These are phyloP conservation scores for Pimpla rufipes DNA, from an alignment of 2,888 invertebrate genomes.

Conservation along the genomic window DNA sequence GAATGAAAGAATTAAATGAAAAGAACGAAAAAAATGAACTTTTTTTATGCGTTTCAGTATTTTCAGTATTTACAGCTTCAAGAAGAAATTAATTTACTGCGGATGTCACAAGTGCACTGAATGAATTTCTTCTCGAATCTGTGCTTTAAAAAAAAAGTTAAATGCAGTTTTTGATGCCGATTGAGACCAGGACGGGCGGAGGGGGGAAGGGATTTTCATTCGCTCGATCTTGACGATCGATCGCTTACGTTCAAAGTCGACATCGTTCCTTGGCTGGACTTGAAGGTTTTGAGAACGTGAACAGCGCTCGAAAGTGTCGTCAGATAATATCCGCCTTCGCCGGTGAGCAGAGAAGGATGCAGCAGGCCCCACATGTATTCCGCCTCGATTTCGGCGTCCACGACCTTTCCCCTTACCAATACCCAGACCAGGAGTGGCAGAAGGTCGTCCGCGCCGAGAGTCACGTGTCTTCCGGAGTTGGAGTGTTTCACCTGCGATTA, in stretches of 20 bases:
- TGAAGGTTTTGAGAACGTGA: slow-evolving; percentile 92
- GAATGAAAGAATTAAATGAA: too few species aligned
- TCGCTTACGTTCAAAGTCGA: slow-evolving; percentile 83
- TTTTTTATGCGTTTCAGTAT: too few species aligned
- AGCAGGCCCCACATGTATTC: slow-evolving; percentile 98
- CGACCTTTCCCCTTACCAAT: slow-evolving; percentile 94
- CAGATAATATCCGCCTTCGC: slow-evolving; percentile 97
- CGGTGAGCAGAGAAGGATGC: slow-evolving; percentile 95
- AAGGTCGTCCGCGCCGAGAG: slow-evolving; percentile 94
- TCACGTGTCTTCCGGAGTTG: slow-evolving; percentile 86
- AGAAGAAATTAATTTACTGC: too few species aligned
- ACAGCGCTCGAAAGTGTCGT: slow-evolving; percentile 97
- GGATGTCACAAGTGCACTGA: too few species aligned
- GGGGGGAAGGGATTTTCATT: too few species aligned
- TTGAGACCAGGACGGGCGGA: too few species aligned
- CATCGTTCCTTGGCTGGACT: slow-evolving; percentile 84
- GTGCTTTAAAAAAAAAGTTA: too few species aligned
- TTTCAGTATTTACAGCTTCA: too few species aligned
- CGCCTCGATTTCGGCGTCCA: slow-evolving; percentile 97
- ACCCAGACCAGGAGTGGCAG: slow-evolving; percentile 97
- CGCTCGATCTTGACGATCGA: too few species aligned
- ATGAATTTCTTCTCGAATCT: too few species aligned
- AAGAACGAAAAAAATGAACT: too few species aligned
- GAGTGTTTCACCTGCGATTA: slow-evolving; percentile 89
- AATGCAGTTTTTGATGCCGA: too few species aligned